A percentile compares a stretch with the other conserved stretches of the same genome.
phyloP scores from a whole-genome alignment of 2,113 vertebrate genomes.

The Lampris incognitus region DNA sequence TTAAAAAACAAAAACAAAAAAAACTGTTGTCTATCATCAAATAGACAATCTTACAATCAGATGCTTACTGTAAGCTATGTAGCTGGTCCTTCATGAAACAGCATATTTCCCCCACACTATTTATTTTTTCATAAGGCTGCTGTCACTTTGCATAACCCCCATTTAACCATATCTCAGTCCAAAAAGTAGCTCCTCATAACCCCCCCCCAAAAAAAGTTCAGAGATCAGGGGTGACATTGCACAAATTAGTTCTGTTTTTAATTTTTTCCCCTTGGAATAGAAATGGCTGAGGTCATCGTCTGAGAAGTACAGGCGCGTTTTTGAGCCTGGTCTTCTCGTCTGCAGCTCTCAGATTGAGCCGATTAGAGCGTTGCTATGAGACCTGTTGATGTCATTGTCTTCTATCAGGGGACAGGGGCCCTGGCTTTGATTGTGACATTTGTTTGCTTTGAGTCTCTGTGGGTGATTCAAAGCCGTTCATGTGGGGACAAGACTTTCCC shows the following conservation, averaged over 20 bases:
- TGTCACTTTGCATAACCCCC: neutral
- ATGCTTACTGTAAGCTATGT: too few relatives aligned
- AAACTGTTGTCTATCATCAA: too few relatives aligned
- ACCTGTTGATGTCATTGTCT: slow-evolving; percentile 78
- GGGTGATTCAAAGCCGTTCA: slow-evolving; percentile 22
- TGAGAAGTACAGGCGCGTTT: slow-evolving; percentile 15
- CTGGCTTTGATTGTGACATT: slow-evolving; percentile 35
- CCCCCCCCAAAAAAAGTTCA: too few relatives aligned
- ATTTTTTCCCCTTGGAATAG: neutral
- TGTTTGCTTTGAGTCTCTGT: slow-evolving; percentile 48
- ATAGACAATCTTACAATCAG: too few relatives aligned
- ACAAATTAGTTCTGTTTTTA: too few relatives aligned
- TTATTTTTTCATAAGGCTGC: too few relatives aligned
- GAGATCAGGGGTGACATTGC: too few relatives aligned
- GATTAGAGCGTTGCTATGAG: slow-evolving; percentile 81
- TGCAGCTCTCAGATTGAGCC: slow-evolving; percentile 47
- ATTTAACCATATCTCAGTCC: too few relatives aligned
- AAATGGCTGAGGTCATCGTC: neutral
- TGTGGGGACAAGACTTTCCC: neutral
- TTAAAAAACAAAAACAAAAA: neutral
- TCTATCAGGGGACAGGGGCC: slow-evolving; percentile 30
- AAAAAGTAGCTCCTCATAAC: too few relatives aligned
- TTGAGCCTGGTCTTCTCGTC: slow-evolving; percentile 25
- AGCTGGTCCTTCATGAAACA: too few relatives aligned
- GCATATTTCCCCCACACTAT: too few relatives aligned